Base-by-base conservation (phyloP, 2,888 invertebrate species). In the Calameuta pallipes region DNA sequence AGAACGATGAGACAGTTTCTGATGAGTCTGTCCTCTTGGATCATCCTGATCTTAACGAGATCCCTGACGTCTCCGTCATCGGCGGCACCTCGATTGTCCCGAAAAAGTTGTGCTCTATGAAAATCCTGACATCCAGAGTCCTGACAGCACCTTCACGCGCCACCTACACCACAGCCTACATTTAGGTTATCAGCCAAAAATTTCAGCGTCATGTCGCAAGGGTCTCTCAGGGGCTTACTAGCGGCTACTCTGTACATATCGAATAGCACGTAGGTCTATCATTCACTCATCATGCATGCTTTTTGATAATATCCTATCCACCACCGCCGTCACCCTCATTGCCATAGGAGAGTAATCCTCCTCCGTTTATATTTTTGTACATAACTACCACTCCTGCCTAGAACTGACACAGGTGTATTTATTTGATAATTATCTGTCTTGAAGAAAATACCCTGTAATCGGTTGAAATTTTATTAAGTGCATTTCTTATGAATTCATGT, bases 151-250 rank as follows among this genome's bases (percentile, higher is more conserved):
- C 89, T 83, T 89, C 87, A 85, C 89, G 90, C 82, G 87, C 91
- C 82, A 90, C 89, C 85, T 91, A 91, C 87, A 90, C 90, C 87
- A 91, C 91, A 82, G 89, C 90, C 87, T 91, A 90, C 85, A 91
- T 91, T 84, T 91, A 88, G 87, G 85, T 86, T 85, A 83, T 84
- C 81, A 78, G 78, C 79, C 74, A 36, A 34, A 35, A 33, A 74
- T 41, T 74, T 77, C 83, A 80, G 79, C 84, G 82, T 83, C 83
- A 83, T 82, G 84, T 82, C 86, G 84, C 83, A 84, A 82, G 80
- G 87, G 88, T 56, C 88, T 87, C 88, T 86, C 85, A 85, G 56
- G 86, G 90, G 90, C 87, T 87, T 87, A 85, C 85, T 89, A 88
- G 87, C 86, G 86, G 88, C 87, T 89, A 87, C 85, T 87, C 86